Base-by-base conservation (phyloP, 1,140 invertebrate genomes). In the Eriosoma lanigerum region DNA sequence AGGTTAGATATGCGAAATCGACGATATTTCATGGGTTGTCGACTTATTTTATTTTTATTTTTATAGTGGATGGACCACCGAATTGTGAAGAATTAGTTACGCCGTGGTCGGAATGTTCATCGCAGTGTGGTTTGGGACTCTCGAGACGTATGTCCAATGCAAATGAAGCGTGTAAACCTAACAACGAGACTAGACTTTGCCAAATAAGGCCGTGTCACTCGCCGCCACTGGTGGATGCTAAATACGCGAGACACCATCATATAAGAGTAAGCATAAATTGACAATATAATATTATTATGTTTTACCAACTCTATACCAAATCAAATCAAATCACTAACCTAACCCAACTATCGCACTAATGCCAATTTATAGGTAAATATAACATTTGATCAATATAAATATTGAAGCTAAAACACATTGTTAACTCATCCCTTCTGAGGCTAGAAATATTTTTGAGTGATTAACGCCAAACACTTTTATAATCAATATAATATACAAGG, bases 181-280 rank as follows among this genome's bases (percentile, higher is more conserved):
- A 87, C 58, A 89, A 88, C 82, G 90, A 91, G 84, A 89, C 88
- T 17, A 86, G 91, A 58, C 84, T 92, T 10, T 92, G 91, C 83
- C 87, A 89, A 81, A 84, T 89, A 3, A 84, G 89, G 68, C 87
- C 86, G 8, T 88, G 82, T 82, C 81, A 62, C 56, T 82, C 32
- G 29, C 83, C 6, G 38, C 75, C 75, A 44, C 82, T 82, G 17
- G 82, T 82, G 19, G 82, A 75, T 10, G 73, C 81, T 38, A 81
- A 80, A 38, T 82, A 82, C n/a, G 76, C 52, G 0, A 81, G 70
- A 70, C 83, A 85, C 56, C 85, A 85, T 83, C 86, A 86, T 81
- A 83, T 87, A 44, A 84, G 86, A 82, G 86, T 87, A 83, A 86
- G 83, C 80, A 48, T 58, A n/a, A n/a, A n/a, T n/a, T n/a, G n/a